A percentile compares a stretch with the other conserved stretches of the same genome.
Evolutionary conservation across 2,113 vertebrate species (phyloP).

Genomic region (Lophius piscatorius): DNA sequence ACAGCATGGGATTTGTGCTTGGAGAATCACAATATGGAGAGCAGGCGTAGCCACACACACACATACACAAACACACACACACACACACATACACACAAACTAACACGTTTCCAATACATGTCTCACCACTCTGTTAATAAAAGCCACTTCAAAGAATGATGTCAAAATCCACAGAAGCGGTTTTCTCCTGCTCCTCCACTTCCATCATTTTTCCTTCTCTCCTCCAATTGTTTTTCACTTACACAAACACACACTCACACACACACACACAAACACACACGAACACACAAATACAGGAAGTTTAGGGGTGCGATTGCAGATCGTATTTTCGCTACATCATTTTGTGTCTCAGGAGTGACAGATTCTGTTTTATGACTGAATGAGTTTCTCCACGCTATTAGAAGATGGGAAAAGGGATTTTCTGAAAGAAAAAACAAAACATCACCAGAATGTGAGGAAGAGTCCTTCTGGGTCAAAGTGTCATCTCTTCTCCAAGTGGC

Average conservation of each 20-base stretch:
- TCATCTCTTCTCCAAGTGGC: constrained; percentile 37
- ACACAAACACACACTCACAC: constrained; percentile 10
- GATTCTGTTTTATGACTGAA: constrained; percentile 78
- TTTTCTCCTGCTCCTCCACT: constrained; percentile 27
- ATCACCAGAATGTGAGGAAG: neutral
- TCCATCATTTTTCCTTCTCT: constrained; percentile 30
- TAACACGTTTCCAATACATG: constrained; percentile 5
- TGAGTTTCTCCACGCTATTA: constrained; percentile 68
- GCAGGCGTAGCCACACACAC: constrained; percentile 17
- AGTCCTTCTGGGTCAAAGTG: constrained; percentile 17
- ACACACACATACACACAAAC: too few relatives aligned
- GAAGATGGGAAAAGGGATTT: constrained; percentile 8
- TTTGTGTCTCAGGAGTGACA: constrained; percentile 75
- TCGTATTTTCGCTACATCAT: constrained; percentile 67
- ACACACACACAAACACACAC: constrained; percentile 8
- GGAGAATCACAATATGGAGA: constrained; percentile 65
- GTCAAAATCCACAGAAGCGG: constrained; percentile 29
- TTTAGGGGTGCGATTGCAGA: constrained; percentile 36
- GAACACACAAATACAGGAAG: constrained; percentile 7
- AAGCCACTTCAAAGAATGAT: constrained; percentile 20
- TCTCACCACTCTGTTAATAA: constrained; percentile 16
- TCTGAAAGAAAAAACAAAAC: neutral
- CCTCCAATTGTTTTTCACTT: constrained; percentile 25
- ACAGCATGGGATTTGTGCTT: constrained; percentile 71
- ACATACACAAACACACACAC: constrained; percentile 20